phyloP scores from a whole-genome alignment of 2,888 invertebrate genomes.

The Oxystoma pomonae region DNA sequence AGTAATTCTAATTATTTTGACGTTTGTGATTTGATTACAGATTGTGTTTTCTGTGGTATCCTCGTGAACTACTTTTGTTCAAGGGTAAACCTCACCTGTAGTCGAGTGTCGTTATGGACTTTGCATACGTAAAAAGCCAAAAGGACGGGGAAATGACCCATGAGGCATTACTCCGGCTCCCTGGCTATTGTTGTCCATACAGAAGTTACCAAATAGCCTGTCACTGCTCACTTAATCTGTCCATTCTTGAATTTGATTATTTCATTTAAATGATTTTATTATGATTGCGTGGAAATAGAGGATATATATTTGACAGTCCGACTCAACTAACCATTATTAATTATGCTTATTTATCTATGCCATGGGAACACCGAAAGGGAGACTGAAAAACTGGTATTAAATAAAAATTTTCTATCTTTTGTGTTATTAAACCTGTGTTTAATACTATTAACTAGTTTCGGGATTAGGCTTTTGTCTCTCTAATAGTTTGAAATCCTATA shows the following conservation, averaged over 20 bases:
- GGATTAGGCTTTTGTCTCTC: too few relatives aligned
- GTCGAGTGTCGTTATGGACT: slow-evolving; percentile 20
- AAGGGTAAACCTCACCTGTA: slow-evolving; percentile 6
- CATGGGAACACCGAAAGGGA: slow-evolving; percentile 12
- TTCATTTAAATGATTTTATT: slow-evolving; percentile 22
- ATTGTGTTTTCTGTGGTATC: too few relatives aligned
- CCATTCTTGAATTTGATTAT: slow-evolving; percentile 19
- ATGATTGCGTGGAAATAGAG: neutral
- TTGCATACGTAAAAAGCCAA: slow-evolving; percentile 15
- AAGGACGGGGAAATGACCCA: slow-evolving; percentile 25
- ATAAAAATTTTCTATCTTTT: neutral
- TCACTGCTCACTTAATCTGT: slow-evolving; percentile 23
- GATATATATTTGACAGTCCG: neutral
- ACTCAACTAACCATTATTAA: slow-evolving; percentile 1
- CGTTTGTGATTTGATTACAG: too few relatives aligned
- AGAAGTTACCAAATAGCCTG: slow-evolving; percentile 21
- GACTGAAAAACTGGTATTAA: neutral
- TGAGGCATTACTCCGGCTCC: slow-evolving; percentile 9
- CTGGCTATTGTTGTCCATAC: slow-evolving; percentile 15
- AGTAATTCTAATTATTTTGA: too few relatives aligned
- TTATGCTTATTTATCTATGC: slow-evolving; percentile 7
- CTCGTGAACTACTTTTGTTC: too few relatives aligned
- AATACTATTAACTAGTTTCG: too few relatives aligned
- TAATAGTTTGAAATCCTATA: too few relatives aligned
- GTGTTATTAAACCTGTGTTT: too few relatives aligned